phyloP scores from a whole-genome alignment of 2,113 vertebrate species.

The Pangasianodon hypophthalmus region DNA sequence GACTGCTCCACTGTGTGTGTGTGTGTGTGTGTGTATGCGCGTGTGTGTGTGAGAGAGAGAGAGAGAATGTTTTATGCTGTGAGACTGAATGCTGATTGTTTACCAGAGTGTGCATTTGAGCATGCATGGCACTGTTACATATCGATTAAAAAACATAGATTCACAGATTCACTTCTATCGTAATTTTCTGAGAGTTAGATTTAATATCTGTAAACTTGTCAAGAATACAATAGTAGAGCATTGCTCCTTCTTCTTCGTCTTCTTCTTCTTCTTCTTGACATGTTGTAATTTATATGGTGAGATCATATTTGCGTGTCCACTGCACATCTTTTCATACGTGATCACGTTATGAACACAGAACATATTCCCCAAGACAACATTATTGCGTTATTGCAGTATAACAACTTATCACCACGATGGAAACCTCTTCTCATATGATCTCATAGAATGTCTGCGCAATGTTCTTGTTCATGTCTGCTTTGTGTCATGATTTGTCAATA shows the following conservation, averaged over 20 bases:
- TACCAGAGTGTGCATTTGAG: background rate
- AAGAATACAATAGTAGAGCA: conserved; percentile 19
- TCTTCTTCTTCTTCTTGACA: background rate
- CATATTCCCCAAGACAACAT: background rate
- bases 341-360: background rate
- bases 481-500: background rate
- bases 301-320: conserved; percentile 35
- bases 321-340: conserved; percentile 49
- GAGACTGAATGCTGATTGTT: conserved; percentile 6
- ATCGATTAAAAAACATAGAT: background rate
- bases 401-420: background rate
- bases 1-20: conserved; percentile 37
- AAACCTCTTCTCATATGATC: background rate
- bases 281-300: conserved; percentile 6
- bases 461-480: conserved; percentile 13
- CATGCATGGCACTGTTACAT: conserved; percentile 12
- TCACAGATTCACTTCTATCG: conserved; percentile 11
- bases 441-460: conserved; percentile 5
- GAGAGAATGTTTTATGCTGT: background rate
- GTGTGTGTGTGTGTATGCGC: conserved; percentile 5
- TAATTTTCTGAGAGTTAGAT: conserved; percentile 10
- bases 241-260: background rate
- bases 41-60: background rate
- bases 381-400: background rate
- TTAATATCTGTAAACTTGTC: conserved; percentile 30